Evolutionary conservation across 2,888 invertebrate species (phyloP).

Genomic region (Cistogaster globosa): DNA sequence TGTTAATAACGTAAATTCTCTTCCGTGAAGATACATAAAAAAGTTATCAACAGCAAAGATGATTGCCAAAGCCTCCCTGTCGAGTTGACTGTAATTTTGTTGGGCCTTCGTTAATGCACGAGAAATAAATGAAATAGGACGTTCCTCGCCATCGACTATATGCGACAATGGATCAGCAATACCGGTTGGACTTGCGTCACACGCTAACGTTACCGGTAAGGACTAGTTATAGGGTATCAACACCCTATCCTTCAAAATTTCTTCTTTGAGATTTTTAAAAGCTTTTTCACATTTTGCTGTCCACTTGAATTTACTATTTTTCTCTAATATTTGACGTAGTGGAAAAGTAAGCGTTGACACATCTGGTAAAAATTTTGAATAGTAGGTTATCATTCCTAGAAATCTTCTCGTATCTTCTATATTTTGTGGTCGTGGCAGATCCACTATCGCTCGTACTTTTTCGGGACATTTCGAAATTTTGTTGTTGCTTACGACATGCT

Average conservation of each 20-base stretch:
- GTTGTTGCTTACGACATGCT: conserved; percentile 35
- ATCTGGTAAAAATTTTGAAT: conserved; percentile 15
- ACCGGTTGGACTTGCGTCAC: conserved; percentile 42
- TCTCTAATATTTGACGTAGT: not conserved
- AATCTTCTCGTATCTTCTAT: conserved; percentile 38
- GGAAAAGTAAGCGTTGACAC: conserved; percentile 29
- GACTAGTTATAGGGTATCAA: not conserved
- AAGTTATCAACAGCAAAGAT: not conserved
- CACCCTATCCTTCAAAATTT: conserved; percentile 15
- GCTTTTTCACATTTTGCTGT: conserved; percentile 8
- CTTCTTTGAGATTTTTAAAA: conserved; percentile 17
- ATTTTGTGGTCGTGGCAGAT: conserved; percentile 8
- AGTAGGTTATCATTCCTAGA: conserved; percentile 35
- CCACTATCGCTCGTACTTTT: conserved; percentile 19
- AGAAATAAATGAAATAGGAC: conserved; percentile 34
- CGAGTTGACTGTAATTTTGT: conserved; percentile 40
- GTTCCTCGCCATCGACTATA: conserved; percentile 8
- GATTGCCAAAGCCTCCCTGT: conserved; percentile 18
- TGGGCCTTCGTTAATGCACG: conserved; percentile 22
- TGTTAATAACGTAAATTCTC: not conserved
- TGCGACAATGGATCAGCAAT: conserved; percentile 42
- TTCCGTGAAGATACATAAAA: not conserved
- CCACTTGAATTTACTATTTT: conserved; percentile 10
- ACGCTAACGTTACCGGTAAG: conserved; percentile 17
- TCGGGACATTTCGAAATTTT: conserved; percentile 50